Evolutionary conservation across 2,113 vertebrate genomes (phyloP), one percentile per base, ranked within the genome.

Genomic region (Haemorhous mexicanus): DNA sequence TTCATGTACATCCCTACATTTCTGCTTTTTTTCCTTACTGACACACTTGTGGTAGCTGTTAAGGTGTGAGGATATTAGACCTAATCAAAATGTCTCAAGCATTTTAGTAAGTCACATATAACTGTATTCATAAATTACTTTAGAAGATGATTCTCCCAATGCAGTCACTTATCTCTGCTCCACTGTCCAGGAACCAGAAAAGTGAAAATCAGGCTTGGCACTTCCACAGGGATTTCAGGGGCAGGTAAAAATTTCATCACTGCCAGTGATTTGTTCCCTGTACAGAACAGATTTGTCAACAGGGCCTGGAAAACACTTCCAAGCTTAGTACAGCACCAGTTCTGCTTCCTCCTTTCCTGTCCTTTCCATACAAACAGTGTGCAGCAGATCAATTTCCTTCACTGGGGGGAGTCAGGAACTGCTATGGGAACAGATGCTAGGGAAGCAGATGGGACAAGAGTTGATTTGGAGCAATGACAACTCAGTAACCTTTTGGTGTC

Each of bases 361-460:
- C 59, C 68, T 74, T 74, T 68, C 73, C 3, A 0, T 37, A 75
- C 74, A 5, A 8, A 73, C 63, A 61, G n/a, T 3, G 1, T 78
- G 75, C 75, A 89, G 81, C 91, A 92, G 95, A 81, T 26, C 94
- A 75, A 95, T 96, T 97, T 96, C 90, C 95, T 95, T 95, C 93
- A 0, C 90, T 46, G 87, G 20, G 22, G 96, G 92, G 64, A 93
- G 93, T 70, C 92, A 89, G 96, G 94, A 97, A 96, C 92, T 64
- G 76, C 83, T 52, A 50, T 4, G 1, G 52, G 83, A 96, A 47
- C 88, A 93, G 92, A 94, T 94, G 79, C 94, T 92, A 61, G 14
- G 76, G 79, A 86, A 96, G 73, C 95, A 97, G 94, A 97, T 96
- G 93, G 95, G 90, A 68, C 79, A 93, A 95, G 94, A 70, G 87